Conservation (phyloP, 2,113 vertebrate species). For the Chaetorhynchus papuensis region DNA sequence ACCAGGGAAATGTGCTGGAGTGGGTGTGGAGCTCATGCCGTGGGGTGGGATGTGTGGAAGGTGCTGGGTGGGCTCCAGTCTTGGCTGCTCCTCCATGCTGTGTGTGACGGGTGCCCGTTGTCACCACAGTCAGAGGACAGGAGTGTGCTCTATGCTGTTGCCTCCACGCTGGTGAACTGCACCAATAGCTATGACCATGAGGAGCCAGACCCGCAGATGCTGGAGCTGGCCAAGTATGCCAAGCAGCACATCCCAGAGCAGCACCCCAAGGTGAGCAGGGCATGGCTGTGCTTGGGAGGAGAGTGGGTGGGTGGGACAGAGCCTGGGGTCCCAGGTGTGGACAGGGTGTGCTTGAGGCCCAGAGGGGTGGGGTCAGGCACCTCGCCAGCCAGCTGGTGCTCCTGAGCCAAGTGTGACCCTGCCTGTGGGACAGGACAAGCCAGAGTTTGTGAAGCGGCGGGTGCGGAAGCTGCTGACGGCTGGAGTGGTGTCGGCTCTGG, state of each 20-base stretch:
- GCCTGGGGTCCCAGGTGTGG: fast-evolving
- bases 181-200: slow-evolving; percentile 94
- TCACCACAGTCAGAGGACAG: slow-evolving; percentile 86
- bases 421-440: slow-evolving; percentile 79
- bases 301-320: neutral
- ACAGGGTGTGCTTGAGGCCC: neutral
- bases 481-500: slow-evolving; percentile 88
- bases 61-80: neutral
- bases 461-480: slow-evolving; percentile 85
- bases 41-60: too few species aligned
- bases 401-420: fast-evolving
- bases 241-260: slow-evolving; percentile 95
- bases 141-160: slow-evolving; percentile 89
- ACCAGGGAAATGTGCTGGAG: neutral
- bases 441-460: slow-evolving; percentile 79
- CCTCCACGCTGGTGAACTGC: slow-evolving; percentile 93
- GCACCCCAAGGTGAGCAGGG: slow-evolving; percentile 87
- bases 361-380: fast-evolving
- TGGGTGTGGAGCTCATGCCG: neutral
- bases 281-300: fast-evolving
- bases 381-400: neutral
- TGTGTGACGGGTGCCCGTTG: neutral
- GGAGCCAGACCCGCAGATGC: slow-evolving; percentile 92
- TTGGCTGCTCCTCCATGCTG: fast-evolving
- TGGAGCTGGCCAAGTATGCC: slow-evolving; percentile 96